Conservation (phyloP, 2,113 vertebrate species). For the Ophiodon elongatus region DNA sequence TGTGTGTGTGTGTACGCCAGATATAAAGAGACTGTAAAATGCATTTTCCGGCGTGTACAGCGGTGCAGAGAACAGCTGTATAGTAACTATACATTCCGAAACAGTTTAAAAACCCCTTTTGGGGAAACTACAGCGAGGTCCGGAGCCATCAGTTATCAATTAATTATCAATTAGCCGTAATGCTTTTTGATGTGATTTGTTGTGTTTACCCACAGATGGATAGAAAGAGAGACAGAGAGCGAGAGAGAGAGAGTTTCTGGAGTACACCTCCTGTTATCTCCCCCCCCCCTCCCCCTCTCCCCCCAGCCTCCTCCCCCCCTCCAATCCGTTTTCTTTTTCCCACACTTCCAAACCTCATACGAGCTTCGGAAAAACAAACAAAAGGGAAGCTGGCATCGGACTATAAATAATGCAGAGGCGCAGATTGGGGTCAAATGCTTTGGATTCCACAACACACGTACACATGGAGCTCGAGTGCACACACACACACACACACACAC, state of each 20-base stretch:
- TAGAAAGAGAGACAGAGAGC: no score
- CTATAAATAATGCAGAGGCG: constrained; percentile 78
- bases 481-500: constrained; percentile 9
- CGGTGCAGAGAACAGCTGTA: constrained; percentile 37
- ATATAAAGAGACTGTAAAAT: constrained; percentile 61
- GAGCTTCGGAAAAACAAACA: constrained; percentile 70
- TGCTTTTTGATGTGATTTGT: constrained; percentile 56
- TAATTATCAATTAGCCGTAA: constrained; percentile 63
- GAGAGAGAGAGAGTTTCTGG: constrained; percentile 2
- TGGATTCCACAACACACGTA: constrained; percentile 66
- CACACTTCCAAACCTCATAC: constrained; percentile 47
- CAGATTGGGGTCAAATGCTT: constrained; percentile 79
- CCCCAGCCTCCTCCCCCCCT: no score
- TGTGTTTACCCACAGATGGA: constrained; percentile 34
- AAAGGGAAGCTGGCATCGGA: constrained; percentile 60
- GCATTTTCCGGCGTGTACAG: constrained; percentile 57
- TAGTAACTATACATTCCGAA: constrained; percentile 30
- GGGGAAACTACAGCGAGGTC: constrained; percentile 45
- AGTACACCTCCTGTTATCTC: constrained; percentile 34
- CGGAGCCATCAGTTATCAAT: no score
- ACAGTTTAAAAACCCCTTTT: constrained; percentile 39
- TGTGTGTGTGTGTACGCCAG: constrained; percentile 21
- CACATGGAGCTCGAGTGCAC: constrained; percentile 5
- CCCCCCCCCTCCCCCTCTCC: neutral
- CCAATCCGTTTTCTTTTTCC: neutral